Evolutionary conservation across 2,797 vertebrate species (phyloP).

Genomic region (Lepilemur ruficaudatus): DNA sequence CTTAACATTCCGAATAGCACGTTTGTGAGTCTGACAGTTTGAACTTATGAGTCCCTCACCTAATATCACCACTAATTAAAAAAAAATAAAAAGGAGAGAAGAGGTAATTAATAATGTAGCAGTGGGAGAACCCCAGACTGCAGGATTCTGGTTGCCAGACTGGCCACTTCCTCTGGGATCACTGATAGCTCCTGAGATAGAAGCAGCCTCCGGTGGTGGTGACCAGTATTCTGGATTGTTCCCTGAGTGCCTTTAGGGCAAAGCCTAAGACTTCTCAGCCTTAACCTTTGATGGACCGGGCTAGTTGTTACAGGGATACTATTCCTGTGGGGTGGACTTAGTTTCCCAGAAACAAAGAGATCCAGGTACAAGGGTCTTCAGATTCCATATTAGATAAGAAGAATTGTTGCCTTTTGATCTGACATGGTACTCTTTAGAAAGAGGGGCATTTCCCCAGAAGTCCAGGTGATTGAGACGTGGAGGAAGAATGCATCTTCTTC

Average conservation of each 20-base stretch:
- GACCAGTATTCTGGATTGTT: neutral
- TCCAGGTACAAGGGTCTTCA: neutral
- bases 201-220: no score
- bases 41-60: neutral
- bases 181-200: no score
- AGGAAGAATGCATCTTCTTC: neutral
- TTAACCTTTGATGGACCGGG: neutral
- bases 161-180: no score
- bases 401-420: neutral
- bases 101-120: neutral
- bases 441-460: neutral
- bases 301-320: neutral
- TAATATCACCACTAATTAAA: neutral
- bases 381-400: neutral
- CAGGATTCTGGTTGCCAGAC: neutral
- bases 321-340: neutral
- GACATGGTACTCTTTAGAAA: neutral
- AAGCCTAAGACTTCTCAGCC: neutral
- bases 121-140: neutral
- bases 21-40: neutral
- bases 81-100: neutral
- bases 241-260: neutral
- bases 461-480: neutral
- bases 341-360: neutral
- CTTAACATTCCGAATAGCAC: neutral